A percentile compares a stretch with the other conserved stretches of the same genome.
Conservation (phyloP, 2,113 vertebrate genomes). For the Emydocephalus ijimae region DNA sequence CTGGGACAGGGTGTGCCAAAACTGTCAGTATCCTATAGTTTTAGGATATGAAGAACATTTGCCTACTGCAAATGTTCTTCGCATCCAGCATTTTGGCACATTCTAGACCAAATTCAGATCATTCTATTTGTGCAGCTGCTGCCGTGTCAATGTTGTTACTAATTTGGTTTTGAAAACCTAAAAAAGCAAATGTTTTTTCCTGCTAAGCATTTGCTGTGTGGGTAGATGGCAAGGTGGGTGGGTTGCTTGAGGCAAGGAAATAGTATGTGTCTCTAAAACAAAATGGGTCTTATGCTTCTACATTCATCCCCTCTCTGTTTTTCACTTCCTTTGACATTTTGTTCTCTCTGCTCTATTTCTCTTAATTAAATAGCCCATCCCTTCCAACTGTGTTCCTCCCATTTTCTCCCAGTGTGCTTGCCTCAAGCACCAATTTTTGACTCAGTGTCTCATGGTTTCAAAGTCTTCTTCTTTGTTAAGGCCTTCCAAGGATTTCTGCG, state of each 20-base stretch:
- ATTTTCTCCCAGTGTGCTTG: not conserved
- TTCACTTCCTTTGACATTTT: not conserved
- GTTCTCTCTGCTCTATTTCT: not conserved
- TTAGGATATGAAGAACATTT: not conserved
- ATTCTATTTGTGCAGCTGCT: not conserved
- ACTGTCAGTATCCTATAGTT: not conserved
- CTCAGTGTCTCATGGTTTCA: not conserved
- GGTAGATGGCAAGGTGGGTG: not conserved
- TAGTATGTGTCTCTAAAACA: not conserved
- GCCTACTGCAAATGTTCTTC: not conserved
- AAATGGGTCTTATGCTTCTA: not conserved
- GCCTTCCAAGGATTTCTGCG: not conserved
- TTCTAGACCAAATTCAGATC: not conserved
- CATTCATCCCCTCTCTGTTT: not conserved
- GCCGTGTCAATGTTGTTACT: not conserved
- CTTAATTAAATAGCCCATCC: not conserved
- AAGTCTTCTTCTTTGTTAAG: not conserved
- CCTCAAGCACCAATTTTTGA: not conserved
- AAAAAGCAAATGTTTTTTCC: not conserved
- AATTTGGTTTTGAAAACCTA: not conserved
- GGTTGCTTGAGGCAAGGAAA: not conserved
- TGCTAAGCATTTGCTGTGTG: not conserved
- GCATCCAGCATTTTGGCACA: not conserved
- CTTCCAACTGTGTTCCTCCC: not conserved
- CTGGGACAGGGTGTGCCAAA: not conserved